Base-by-base conservation (phyloP, 2,113 vertebrate genomes). In the Nibea albiflora region DNA sequence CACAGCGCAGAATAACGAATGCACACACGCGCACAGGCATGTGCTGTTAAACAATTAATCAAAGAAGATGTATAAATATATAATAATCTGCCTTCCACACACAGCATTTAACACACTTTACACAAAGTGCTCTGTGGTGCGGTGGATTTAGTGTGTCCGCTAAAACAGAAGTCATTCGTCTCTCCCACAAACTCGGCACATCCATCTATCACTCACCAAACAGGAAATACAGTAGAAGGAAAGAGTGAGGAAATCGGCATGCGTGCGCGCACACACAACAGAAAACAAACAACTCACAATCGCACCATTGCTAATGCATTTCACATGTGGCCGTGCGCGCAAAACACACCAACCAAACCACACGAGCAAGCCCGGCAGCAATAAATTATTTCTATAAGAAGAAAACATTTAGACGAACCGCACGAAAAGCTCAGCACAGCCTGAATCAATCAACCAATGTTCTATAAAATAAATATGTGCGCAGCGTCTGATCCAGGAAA, bases 131-230 rank as follows among this genome's bases (percentile, higher is more conserved):
- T 61, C 39, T 66, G 72, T 61, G 42, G 72, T 19, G 46, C 76
- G 76, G 19, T 42, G 52, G n/a, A 28, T 47, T 61, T 15, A 53
- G 58, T 46, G 4, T 44, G 39, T 62, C 24, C 19, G 31, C 28
- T 15, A 52, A 73, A 76, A 81, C 60, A 78, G 8, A 70, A 81
- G 67, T 60, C 8, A 78, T 79, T 81, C 39, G 75, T 80, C 76
- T 78, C 61, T 58, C 12, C 35, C 60, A 47, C 63, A 62, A 81
- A 87, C 63, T 73, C 14, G 9, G 46, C n/a, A 39, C 39, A 73
- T 85, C 54, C 50, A 80, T 76, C 57, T 16, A 77, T 83, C 26
- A 78, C 69, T 88, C 64, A 50, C 62, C 75, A 79, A 84, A 90
- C 81, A 86, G 80, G 77, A 89, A 85, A 49, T 71, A 77, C 79